Base-by-base conservation (phyloP, 2,113 vertebrate genomes). In the Rhinogobius similis region DNA sequence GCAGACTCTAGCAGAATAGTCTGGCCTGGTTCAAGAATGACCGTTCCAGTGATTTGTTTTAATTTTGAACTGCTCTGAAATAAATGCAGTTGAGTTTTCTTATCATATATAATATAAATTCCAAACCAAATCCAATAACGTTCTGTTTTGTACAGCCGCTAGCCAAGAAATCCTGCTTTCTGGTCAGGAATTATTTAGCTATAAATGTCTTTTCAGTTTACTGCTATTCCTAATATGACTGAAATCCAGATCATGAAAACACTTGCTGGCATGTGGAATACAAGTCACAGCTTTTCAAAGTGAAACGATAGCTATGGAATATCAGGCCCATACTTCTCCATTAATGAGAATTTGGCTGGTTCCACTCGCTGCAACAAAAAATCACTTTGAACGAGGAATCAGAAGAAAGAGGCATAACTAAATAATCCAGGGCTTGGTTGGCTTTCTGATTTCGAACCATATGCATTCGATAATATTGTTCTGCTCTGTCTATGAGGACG, bases 291-390 rank as follows among this genome's bases (percentile, higher is more conserved):
- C 69, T 80, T 78, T 73, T 76, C 81, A 77, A 65, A 84, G 79
- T 56, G 73, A 77, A 86, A 67, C 50, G 82, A 90, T 87, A 86
- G 81, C 87, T 77, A 78, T 78, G 90, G 91, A 89, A 93, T 91
- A 91, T 82, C 84, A 92, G 84, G 90, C 87, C 89, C 86, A 87
- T 89, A 89, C 81, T 93, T 79, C 76, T 88, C 88, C 90, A 93
- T 94, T 94, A 95, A 95, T 92, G 91, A 94, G 91, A 91, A 79
- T 90, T 89, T 95, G 94, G 92, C 94, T 69, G n/a, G 69, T 92
- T 95, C 90, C 91, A 72, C 82, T 80, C 77, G 76, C 85, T 85
- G 88, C 76, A 76, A 72, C 62, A 88, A 76, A 92, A 90, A 86
- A 90, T 87, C 69, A 68, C 88, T 78, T 88, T 88, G 86, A 86